Percentiles rank a stretch among this genome's conserved stretches.
Conservation (phyloP, 2,888 invertebrate species). For the Resseliella maxima region DNA sequence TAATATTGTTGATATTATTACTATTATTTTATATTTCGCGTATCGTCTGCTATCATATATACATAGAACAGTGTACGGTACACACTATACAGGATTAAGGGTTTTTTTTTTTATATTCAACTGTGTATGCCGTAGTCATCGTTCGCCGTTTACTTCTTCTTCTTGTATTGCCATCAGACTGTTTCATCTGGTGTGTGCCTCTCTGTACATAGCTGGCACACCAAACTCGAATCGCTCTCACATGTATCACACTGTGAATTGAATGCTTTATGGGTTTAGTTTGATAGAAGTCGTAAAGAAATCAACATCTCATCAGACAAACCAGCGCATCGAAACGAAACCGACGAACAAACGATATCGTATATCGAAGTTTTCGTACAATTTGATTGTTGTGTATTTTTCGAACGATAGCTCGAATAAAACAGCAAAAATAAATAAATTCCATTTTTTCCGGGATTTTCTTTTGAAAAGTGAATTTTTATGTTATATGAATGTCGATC, state of each 20-base stretch:
- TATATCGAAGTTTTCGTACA: not conserved
- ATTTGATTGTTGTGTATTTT: conserved; percentile 15
- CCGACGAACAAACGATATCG: not conserved
- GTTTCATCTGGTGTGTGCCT: conserved; percentile 40
- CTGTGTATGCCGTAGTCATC: conserved; percentile 42
- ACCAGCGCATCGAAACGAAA: conserved; percentile 24
- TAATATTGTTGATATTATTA: conserved; percentile 49
- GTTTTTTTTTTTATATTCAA: conserved; percentile 41
- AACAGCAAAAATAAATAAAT: not conserved
- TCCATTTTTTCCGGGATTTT: not conserved
- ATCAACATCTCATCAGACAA: conserved; percentile 66
- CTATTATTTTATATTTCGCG: conserved; percentile 53
- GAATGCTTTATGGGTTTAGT: conserved; percentile 69
- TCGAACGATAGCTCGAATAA: not conserved
- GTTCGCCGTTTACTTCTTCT: conserved; percentile 50
- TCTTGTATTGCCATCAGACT: conserved; percentile 42
- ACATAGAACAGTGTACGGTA: conserved; percentile 28
- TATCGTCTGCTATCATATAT: not conserved
- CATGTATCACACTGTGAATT: conserved; percentile 67
- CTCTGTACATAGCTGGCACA: not conserved
- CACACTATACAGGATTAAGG: conserved; percentile 49
- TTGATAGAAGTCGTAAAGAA: conserved; percentile 70
- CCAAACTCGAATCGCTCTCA: conserved; percentile 61
- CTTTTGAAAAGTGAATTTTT: not conserved
- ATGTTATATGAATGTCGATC: conserved; percentile 3